A percentile compares a stretch with the other conserved stretches of the same genome.
These are phyloP conservation scores for Mesoclemmys tuberculata DNA, from an alignment of 2,113 vertebrate species.

Conservation along the genomic window DNA sequence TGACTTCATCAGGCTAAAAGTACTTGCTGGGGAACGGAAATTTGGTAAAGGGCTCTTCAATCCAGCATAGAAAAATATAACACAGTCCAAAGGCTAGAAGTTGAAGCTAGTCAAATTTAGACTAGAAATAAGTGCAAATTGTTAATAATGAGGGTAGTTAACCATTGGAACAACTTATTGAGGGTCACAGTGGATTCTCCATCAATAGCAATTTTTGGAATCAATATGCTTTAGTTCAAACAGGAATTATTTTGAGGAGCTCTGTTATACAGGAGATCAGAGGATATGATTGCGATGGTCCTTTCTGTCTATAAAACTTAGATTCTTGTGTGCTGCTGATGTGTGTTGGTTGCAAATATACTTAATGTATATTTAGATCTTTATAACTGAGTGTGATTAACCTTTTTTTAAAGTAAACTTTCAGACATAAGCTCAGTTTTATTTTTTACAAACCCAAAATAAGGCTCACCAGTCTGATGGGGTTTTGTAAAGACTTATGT, in stretches of 20 bases:
- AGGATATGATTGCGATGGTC: accelerated
- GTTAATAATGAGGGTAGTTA: neutral
- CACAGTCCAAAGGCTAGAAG: neutral
- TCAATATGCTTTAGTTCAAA: neutral
- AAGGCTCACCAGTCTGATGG: neutral
- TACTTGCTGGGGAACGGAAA: accelerated
- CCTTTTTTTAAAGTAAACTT: neutral
- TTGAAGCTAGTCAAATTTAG: neutral
- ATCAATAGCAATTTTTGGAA: neutral
- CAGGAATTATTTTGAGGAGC: neutral
- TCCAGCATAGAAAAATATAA: neutral
- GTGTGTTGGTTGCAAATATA: neutral
- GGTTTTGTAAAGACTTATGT: neutral
- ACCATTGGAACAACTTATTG: neutral
- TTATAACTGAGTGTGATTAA: neutral
- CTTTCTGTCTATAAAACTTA: neutral
- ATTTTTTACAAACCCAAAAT: neutral
- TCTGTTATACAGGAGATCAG: neutral
- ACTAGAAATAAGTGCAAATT: neutral
- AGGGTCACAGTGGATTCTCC: neutral
- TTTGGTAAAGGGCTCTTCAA: accelerated
- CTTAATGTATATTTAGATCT: neutral
- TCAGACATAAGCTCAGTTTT: neutral
- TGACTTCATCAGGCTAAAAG: neutral
- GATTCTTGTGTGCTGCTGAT: accelerated